Evolutionary conservation across 2,888 invertebrate genomes (phyloP), one percentile per base, ranked within the genome.

Genomic region (Acronicta alni): DNA sequence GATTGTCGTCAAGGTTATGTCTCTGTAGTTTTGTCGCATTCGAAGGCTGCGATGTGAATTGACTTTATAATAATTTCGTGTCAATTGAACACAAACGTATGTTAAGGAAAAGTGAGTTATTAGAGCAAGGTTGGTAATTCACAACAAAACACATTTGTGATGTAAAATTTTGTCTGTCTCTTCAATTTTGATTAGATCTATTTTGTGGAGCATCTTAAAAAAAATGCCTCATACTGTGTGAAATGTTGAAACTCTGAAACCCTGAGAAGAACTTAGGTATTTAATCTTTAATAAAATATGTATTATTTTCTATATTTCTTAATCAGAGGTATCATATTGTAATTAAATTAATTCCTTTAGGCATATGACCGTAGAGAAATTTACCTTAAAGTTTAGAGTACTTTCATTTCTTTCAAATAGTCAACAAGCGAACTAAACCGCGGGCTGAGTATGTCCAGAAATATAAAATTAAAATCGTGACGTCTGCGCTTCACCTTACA

Each of bases 1-100:
- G 67, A 62, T 59, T 60, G 60, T 52, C 53, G 47, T 16, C 41
- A 42, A 57, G 43, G 55, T 53, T 39, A 23, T 41, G 61, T 45
- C 38, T 53, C 35, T 44, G 39, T 56, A 53, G 12, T 62, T 35
- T 39, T 45, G 44, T 57, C 42, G 45, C 17, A 20, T 42, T 49
- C 46, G 61, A 47, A 46, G 68, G 60, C 35, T 51, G 14, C 1
- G 3, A 12, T 58, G 47, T 41, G 72, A 39, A 1, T 39, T 42
- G 61, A 57, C 71, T 71, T 52, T 41, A 39, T 57, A 52, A 65
- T 49, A n/a, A n/a, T 47, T 39, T 38, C 4, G 30, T 18, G 9
- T 9, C 10, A 32, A 38, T 41, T 45, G 16, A 26, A 32, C 46
- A 44, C 17, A 45, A 4, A 30, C 10, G 26, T 30, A 10, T 10